These are phyloP conservation scores for Dicyrtoma fusca DNA, from an alignment of 2,888 invertebrate genomes.

Conservation along the genomic window DNA sequence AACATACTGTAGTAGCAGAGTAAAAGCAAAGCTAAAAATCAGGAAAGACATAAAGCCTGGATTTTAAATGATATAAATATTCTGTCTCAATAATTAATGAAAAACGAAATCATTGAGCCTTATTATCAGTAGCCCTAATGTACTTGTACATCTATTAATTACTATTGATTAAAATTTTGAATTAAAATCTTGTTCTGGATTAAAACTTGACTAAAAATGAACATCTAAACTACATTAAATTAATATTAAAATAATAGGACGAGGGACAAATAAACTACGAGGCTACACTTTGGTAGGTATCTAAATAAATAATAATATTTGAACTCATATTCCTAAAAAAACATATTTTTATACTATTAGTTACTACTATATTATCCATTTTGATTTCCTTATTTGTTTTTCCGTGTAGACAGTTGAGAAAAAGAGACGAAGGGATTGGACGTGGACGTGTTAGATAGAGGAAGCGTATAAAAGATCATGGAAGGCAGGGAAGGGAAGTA, in stretches of 20 bases:
- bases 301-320: slow-evolving; percentile 7
- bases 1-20: no score
- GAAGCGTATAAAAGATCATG: not conserved
- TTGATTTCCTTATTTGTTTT: slow-evolving; percentile 17
- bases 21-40: no score
- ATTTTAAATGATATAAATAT: no score
- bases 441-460: not conserved
- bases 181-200: not conserved
- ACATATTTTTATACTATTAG: no score
- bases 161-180: no score
- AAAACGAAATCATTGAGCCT: no score
- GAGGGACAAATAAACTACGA: not conserved
- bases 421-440: slow-evolving; percentile 6
- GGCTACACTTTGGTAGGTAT: not conserved
- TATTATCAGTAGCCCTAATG: no score
- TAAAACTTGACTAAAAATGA: not conserved
- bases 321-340: no score
- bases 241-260: not conserved
- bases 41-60: no score
- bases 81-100: no score
- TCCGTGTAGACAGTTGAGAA: not conserved
- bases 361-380: not conserved
- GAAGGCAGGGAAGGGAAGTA: not conserved
- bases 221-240: not conserved
- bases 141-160: no score